Evolutionary conservation across 2,888 invertebrate genomes (phyloP).

Genomic region (Amphipoea lucens): DNA sequence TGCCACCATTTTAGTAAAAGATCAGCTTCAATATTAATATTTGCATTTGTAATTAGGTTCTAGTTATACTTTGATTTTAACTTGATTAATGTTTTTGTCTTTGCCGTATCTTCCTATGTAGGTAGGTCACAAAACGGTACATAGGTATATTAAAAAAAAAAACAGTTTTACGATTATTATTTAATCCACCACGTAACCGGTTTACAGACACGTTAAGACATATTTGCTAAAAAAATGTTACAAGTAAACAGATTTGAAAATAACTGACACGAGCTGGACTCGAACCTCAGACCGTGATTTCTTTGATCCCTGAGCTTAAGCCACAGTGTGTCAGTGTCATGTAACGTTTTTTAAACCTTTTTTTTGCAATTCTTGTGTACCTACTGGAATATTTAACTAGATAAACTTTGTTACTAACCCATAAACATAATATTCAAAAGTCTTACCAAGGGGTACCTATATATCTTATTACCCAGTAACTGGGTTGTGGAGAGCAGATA

Average conservation of each 20-base stretch:
- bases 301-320: too few species aligned
- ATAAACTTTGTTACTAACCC: neutral
- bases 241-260: neutral
- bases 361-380: too few species aligned
- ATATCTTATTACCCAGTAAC: too few species aligned
- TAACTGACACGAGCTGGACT: neutral
- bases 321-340: neutral
- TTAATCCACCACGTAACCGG: neutral
- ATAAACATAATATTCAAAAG: conserved; percentile 15
- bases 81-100: too few species aligned
- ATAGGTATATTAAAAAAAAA: neutral
- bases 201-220: neutral
- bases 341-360: neutral
- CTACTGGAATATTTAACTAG: neutral
- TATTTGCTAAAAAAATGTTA: neutral
- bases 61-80: neutral
- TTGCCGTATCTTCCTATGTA: neutral
- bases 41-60: neutral
- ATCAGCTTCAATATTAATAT: neutral
- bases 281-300: neutral
- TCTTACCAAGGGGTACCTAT: too few species aligned
- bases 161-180: neutral
- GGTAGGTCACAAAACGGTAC: neutral
- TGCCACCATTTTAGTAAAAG: too few species aligned
- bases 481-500: too few species aligned